Conservation (phyloP, 92 coral and sea anemone genomes). For the Diadumene lineata region DNA sequence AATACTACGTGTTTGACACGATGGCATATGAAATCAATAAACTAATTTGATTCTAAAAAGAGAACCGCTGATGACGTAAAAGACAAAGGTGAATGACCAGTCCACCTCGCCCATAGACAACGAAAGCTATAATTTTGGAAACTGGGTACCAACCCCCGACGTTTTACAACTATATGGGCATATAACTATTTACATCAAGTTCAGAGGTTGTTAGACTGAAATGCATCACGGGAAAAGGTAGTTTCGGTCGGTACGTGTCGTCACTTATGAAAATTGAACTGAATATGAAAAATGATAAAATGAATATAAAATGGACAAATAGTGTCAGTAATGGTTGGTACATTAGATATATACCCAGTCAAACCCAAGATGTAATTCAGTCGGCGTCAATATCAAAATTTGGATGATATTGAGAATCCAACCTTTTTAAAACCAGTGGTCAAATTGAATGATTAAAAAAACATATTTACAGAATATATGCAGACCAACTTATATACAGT, state of each 20-base stretch:
- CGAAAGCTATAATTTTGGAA: background rate
- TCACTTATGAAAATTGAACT: background rate
- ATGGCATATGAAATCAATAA: background rate
- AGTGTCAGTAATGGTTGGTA: background rate
- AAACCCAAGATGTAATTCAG: background rate
- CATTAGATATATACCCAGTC: background rate
- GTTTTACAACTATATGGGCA: background rate
- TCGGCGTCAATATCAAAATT: background rate
- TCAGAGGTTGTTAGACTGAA: background rate
- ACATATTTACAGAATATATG: background rate
- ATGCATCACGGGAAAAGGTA: background rate
- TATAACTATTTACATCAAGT: slow-evolving; percentile 2
- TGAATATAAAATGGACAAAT: background rate
- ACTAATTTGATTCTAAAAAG: slow-evolving; percentile 11
- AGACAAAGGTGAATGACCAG: background rate
- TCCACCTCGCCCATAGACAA: background rate
- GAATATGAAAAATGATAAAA: background rate
- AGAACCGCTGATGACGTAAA: slow-evolving; percentile 2
- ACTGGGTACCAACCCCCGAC: no score
- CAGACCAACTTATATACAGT: background rate
- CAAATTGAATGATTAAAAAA: background rate
- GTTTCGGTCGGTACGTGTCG: no score
- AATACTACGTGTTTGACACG: background rate
- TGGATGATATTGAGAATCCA: background rate
- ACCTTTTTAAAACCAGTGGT: background rate